Conservation (phyloP, 2,113 vertebrate species). For the Petrocephalus zakoni region DNA sequence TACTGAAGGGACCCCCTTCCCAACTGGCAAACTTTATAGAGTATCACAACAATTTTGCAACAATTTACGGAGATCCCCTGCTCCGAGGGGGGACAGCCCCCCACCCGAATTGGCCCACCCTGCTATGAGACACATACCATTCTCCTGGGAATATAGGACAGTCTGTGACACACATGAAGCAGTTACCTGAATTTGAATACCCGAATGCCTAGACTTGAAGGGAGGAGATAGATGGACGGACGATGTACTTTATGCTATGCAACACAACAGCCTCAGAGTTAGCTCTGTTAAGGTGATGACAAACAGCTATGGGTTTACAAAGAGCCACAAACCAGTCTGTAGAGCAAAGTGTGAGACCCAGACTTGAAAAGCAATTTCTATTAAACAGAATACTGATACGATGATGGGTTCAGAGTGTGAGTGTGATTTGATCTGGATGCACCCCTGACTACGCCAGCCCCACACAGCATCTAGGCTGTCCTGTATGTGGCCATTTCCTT, state of each 20-base stretch:
- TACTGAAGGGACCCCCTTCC: neutral
- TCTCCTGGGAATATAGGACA: neutral
- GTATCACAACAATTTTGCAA: neutral
- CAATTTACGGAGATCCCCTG: neutral
- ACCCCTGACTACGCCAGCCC: neutral
- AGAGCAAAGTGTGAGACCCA: neutral
- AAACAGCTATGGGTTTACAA: neutral
- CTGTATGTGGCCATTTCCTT: slow-evolving; percentile 13
- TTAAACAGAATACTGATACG: neutral
- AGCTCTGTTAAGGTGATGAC: neutral
- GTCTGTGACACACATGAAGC: neutral
- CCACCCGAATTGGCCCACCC: neutral
- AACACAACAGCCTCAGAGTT: neutral
- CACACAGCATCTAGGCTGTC: neutral
- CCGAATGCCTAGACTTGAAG: neutral
- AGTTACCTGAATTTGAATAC: neutral
- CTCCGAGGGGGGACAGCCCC: too few species aligned
- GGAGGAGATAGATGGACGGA: neutral
- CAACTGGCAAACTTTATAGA: neutral
- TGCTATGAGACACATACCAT: neutral
- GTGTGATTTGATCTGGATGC: neutral
- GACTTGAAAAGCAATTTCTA: neutral
- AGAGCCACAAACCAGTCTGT: neutral
- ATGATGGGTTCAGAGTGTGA: neutral
- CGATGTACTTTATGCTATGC: neutral